Evolutionary conservation across 2,797 vertebrate species (phyloP), one percentile per base, ranked within the genome.

Genomic region (Pygocentrus nattereri): DNA sequence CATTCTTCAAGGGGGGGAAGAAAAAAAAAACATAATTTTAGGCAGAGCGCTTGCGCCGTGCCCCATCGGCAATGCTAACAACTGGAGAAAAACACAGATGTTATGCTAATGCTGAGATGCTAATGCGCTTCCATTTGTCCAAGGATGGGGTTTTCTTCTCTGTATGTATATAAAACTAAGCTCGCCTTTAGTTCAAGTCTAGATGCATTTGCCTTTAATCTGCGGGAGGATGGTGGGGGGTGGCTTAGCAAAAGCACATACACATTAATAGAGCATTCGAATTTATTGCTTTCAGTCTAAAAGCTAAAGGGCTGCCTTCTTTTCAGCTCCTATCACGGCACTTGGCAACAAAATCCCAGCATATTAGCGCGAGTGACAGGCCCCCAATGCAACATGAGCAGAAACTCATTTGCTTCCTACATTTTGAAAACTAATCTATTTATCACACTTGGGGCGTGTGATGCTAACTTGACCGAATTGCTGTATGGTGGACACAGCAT

Each of bases 381-480:
- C 82, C 86, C 80, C 19, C 86, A 88, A 87, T 89, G 90, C 89
- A 92, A 91, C 88, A 47, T 83, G 68, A 85, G 83, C 86, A 85
- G 87, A 89, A 92, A 91, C 89, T 92, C 74, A 89, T 95, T 92
- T 90, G 91, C 93, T 90, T 90, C 90, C 87, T 85, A 87, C 91
- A 92, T 94, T 68, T 93, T 91, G 87, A 90, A 90, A 88, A 91
- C 90, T 95, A 94, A 95, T 95, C 93, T 94, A 90, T 93, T 94
- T 93, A 95, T 94, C 93, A 92, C 93, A 93, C 90, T 93, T 88
- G 75, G 70, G 76, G 74, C 84, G 62, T 73, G 84, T 70, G 88
- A 93, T 90, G 90, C 91, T 92, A 92, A 91, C 87, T 93, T 92
- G 87, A 92, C 92, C 88, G 68, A 89, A 91, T 68, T 68, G 89